phyloP scores from a whole-genome alignment of 2,113 vertebrate species.

The Nansenia antarctica region DNA sequence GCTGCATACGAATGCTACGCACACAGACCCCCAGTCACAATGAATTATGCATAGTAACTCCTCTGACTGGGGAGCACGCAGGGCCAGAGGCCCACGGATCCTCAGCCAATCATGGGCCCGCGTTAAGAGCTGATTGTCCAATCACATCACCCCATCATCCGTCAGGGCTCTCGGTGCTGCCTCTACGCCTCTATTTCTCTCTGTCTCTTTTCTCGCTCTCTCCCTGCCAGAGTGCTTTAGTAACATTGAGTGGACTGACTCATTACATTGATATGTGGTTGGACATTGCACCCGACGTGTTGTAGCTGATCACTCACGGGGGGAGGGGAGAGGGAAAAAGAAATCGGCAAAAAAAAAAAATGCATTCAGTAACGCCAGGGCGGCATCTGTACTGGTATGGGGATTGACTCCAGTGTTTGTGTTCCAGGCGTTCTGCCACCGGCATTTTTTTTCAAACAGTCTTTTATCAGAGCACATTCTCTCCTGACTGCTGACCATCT shows the following conservation, averaged over 20 bases:
- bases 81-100: neutral
- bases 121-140: conserved; percentile 3
- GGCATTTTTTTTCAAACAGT: neutral
- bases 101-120: neutral
- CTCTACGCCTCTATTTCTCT: conserved; percentile 17
- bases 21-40: conserved; percentile 35
- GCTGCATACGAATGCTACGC: conserved; percentile 39
- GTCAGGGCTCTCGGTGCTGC: too few relatives aligned
- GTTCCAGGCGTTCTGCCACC: neutral
- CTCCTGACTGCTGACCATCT: neutral
- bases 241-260: conserved; percentile 41
- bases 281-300: conserved; percentile 8
- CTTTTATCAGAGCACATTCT: conserved; percentile 10
- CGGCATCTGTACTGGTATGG: neutral
- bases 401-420: neutral
- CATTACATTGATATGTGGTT: conserved; percentile 47
- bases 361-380: neutral
- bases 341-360: too few relatives aligned
- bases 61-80: neutral
- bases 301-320: conserved; percentile 13
- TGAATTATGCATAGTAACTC: conserved; percentile 63
- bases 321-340: neutral
- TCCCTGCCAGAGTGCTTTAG: conserved; percentile 19
- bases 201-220: conserved; percentile 7
- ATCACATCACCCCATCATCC: neutral